These are phyloP conservation scores for Clytia hemisphaerica DNA, from an alignment of 30 jellyfish, hydroid and myxozoan species.

Conservation along the genomic window DNA sequence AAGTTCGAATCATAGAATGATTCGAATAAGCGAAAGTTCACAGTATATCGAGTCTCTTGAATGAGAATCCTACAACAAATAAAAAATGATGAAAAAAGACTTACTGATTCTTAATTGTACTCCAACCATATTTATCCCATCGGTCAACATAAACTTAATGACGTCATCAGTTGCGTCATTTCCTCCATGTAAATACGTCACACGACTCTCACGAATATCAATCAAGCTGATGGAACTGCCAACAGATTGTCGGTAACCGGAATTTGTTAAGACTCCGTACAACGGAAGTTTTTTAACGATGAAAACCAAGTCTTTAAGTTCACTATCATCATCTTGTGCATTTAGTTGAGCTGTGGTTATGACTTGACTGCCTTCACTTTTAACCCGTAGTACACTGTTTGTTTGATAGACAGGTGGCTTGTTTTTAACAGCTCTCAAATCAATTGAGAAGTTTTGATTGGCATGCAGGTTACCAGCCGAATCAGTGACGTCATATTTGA, in stretches of 20 bases:
- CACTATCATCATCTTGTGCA: constrained; percentile 67
- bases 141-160: constrained; percentile 51
- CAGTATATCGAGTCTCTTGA: not conserved
- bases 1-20: too few relatives aligned
- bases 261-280: constrained; percentile 59
- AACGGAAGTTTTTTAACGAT: constrained; percentile 47
- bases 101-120: constrained; percentile 62
- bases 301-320: constrained; percentile 50
- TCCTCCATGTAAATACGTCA: constrained; percentile 80
- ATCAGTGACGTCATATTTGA: constrained; percentile 66
- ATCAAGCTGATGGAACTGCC: constrained; percentile 58
- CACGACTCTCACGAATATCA: constrained; percentile 43
- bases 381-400: constrained; percentile 52
- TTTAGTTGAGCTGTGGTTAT: constrained; percentile 47
- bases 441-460: constrained; percentile 48
- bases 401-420: constrained; percentile 66
- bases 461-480: constrained; percentile 58
- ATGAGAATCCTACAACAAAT: not conserved
- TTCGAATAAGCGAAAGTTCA: too few relatives aligned
- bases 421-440: constrained; percentile 68
- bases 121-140: constrained; percentile 63
- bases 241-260: constrained; percentile 37
- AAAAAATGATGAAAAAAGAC: constrained; percentile 18
- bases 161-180: constrained; percentile 68
- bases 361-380: constrained; percentile 40